Evolutionary conservation across 2,113 vertebrate genomes (phyloP).

Genomic region (Atlantisia rogersi): DNA sequence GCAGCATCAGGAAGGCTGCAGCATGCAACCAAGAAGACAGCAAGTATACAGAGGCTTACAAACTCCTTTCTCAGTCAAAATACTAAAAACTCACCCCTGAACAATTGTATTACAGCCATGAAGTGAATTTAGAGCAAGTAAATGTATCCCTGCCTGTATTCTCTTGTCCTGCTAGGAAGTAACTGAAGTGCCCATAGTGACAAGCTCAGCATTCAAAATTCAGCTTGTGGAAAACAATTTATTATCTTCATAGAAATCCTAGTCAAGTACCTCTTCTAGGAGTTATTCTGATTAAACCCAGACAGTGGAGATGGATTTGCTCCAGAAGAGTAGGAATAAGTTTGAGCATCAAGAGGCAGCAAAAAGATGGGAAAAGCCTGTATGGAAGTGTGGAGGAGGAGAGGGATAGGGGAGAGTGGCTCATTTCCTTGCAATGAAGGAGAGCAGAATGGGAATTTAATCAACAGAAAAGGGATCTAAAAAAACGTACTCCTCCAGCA

Average conservation of each 20-base stretch:
- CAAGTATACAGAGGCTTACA: not conserved
- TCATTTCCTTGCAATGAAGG: not conserved
- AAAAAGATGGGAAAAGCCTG: not conserved
- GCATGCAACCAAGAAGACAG: fast-evolving
- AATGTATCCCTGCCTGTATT: not conserved
- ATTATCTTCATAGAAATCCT: not conserved
- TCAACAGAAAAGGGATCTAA: not conserved
- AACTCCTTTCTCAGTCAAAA: not conserved
- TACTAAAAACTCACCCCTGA: not conserved
- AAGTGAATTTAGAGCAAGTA: not conserved
- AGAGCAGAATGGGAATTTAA: not conserved
- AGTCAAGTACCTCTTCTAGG: not conserved
- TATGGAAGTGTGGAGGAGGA: not conserved
- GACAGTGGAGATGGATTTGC: not conserved
- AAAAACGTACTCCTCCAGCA: not conserved
- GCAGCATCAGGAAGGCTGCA: fast-evolving
- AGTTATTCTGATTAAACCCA: not conserved
- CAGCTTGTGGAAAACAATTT: not conserved
- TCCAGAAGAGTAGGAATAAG: not conserved
- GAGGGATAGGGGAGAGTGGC: not conserved
- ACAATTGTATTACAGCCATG: not conserved
- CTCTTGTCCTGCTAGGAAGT: not conserved
- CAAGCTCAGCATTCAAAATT: not conserved
- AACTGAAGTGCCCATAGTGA: not conserved
- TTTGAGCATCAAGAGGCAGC: not conserved